Base-by-base conservation (phyloP, 2,888 invertebrate genomes). In the Luperina testacea region DNA sequence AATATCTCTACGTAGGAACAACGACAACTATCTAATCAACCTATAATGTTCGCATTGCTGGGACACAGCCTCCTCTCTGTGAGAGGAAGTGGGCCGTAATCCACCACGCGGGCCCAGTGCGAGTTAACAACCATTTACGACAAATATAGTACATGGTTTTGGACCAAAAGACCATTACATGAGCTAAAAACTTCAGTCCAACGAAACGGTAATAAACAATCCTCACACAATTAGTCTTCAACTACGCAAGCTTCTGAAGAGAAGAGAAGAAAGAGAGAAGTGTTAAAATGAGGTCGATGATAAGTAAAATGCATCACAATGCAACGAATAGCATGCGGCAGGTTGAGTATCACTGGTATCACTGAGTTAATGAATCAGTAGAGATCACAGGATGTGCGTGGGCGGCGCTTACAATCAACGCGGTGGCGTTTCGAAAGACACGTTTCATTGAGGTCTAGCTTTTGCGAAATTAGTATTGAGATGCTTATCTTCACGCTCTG, bases 311-410 rank as follows among this genome's bases (percentile, higher is more conserved):
- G 38, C 70, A 53, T 38, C 6, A 71, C 38, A 38, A 59, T 57
- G 71, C 61, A 42, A 15, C 15, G 0, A 59, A 76, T 61, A 15
- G 15, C 57, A 65, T 24, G 64, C 61, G 20, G 48, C 78, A 87
- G 71, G 70, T 85, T 87, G 81, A 76, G 81, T 61, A 83, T 72
- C 80, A 64, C 78, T 78, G 77, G 81, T 61, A 83, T 72, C 80
- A 64, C 78, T 78, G 77, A 61, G 32, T 38, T 82, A 88, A 90
- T 92, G 89, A 91, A 91, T 91, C 90, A 92, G 90, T 88, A 84
- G 85, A 82, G 87, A 90, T 87, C 88, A 76, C 94, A 93, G 92
- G 94, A 94, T 91, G 91, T 88, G 91, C 78, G 94, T 93, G 88
- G 93, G 93, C 88, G 92, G 84, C 87, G 92, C 87, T 78, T 77